Conservation (phyloP, 2,888 invertebrate genomes). For the Lithodes maja region DNA sequence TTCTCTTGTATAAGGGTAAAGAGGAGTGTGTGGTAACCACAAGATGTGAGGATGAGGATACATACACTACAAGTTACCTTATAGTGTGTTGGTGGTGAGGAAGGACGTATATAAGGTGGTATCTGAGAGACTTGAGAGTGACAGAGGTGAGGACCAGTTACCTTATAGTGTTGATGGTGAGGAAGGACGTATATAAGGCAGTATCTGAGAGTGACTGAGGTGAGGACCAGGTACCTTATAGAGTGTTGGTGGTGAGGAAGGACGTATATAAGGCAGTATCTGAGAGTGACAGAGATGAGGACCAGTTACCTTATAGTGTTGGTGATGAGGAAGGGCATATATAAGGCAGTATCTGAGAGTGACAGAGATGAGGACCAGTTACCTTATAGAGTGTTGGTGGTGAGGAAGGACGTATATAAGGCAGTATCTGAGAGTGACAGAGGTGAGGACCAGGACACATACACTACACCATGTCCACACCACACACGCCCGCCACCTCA, state of each 20-base stretch:
- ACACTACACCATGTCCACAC: constrained; percentile 41
- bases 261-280: constrained; percentile 16
- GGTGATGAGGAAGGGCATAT: too few species aligned
- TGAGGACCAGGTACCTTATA: too few species aligned
- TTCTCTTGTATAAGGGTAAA: too few species aligned
- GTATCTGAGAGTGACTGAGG: too few species aligned
- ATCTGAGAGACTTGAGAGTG: not conserved
- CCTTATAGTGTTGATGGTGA: too few species aligned
- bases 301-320: not conserved
- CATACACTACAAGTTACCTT: too few species aligned
- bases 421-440: constrained; percentile 7
- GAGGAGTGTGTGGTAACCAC: too few species aligned
- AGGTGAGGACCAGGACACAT: constrained; percentile 30
- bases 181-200: too few species aligned
- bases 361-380: too few species aligned
- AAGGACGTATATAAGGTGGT: constrained; percentile 14
- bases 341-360: too few species aligned
- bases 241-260: not conserved
- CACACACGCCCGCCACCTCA: constrained; percentile 12
- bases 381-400: not conserved
- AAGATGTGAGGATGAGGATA: too few species aligned
- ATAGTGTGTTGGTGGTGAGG: not conserved
- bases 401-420: constrained; percentile 14
- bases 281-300: constrained; percentile 9
- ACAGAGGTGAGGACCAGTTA: constrained; percentile 10